Evolutionary conservation across 2,113 vertebrate genomes (phyloP).

Genomic region (human (Homo sapiens)): DNA sequence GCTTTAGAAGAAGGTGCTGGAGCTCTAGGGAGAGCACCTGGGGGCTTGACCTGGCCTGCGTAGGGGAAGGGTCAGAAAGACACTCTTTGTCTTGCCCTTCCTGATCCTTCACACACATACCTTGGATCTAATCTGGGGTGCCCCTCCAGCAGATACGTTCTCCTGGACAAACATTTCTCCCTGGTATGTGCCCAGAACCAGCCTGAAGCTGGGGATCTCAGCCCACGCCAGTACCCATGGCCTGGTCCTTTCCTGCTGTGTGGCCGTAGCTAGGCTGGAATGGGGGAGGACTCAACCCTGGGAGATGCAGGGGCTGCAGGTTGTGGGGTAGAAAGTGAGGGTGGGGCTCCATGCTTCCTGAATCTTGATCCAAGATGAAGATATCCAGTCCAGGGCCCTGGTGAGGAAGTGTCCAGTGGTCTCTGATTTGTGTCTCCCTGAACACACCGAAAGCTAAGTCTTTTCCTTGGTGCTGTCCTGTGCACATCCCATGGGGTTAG

Average conservation of each 20-base stretch:
- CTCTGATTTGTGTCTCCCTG: fast-evolving
- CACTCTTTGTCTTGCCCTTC: neutral
- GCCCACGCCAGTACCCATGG: neutral
- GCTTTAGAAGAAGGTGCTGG: neutral
- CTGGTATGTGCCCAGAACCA: neutral
- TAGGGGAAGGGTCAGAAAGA: neutral
- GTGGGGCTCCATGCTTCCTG: fast-evolving
- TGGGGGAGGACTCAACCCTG: too few species aligned
- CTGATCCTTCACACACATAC: fast-evolving
- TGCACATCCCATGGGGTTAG: too few species aligned
- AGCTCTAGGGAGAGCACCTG: neutral
- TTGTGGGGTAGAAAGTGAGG: too few species aligned
- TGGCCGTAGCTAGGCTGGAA: neutral
- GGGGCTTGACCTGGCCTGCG: fast-evolving
- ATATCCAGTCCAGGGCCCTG: fast-evolving
- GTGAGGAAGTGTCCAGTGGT: fast-evolving
- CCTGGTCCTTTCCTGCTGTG: too few species aligned
- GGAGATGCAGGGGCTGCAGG: too few species aligned
- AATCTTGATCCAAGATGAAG: neutral
- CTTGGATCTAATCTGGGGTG: too few species aligned
- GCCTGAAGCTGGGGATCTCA: neutral
- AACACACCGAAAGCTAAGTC: neutral
- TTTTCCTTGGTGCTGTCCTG: too few species aligned
- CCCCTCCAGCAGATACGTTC: fast-evolving
- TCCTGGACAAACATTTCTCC: neutral